Conservation (phyloP, 2,797 vertebrate genomes). For the Aeoliscus strigatus region DNA sequence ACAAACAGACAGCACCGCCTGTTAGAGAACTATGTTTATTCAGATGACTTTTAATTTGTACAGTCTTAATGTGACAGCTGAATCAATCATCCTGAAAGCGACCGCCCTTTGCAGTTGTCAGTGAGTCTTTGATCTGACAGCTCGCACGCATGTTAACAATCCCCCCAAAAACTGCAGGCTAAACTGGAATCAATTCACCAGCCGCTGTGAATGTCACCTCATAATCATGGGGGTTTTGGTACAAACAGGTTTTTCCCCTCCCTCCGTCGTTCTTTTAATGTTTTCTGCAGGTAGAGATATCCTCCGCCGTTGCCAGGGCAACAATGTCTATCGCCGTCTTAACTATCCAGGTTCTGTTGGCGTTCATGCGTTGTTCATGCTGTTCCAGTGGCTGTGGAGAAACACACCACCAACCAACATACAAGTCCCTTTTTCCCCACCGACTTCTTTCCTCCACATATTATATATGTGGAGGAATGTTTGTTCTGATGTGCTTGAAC, state of each 20-base stretch:
- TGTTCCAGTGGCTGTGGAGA: too few relatives aligned
- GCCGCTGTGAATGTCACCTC: slow-evolving; percentile 52
- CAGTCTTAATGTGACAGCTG: slow-evolving; percentile 20
- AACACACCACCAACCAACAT: too few relatives aligned
- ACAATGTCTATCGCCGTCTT: slow-evolving; percentile 65
- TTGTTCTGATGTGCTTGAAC: too few relatives aligned
- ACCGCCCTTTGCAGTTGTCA: slow-evolving; percentile 22
- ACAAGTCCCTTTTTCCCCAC: too few relatives aligned
- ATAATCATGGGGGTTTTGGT: slow-evolving; percentile 48
- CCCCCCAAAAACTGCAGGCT: slow-evolving; percentile 35
- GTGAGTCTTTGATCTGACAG: slow-evolving; percentile 50
- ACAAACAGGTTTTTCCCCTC: slow-evolving; percentile 20
- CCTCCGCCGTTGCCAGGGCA: slow-evolving; percentile 66
- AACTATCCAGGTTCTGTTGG: too few relatives aligned
- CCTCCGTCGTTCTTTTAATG: slow-evolving; percentile 32
- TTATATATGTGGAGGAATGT: too few relatives aligned
- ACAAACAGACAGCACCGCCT: slow-evolving; percentile 17
- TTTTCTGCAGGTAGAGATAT: slow-evolving; percentile 50
- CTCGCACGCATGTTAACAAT: slow-evolving; percentile 49
- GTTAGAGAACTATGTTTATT: slow-evolving; percentile 10
- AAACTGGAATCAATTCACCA: slow-evolving; percentile 47
- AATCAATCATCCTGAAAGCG: slow-evolving; percentile 38
- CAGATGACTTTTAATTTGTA: slow-evolving; percentile 30
- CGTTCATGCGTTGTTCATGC: too few relatives aligned
- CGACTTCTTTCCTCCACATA: too few relatives aligned